Evolutionary conservation across 2,888 invertebrate species (phyloP).

Genomic region (Agriopis marginaria): DNA sequence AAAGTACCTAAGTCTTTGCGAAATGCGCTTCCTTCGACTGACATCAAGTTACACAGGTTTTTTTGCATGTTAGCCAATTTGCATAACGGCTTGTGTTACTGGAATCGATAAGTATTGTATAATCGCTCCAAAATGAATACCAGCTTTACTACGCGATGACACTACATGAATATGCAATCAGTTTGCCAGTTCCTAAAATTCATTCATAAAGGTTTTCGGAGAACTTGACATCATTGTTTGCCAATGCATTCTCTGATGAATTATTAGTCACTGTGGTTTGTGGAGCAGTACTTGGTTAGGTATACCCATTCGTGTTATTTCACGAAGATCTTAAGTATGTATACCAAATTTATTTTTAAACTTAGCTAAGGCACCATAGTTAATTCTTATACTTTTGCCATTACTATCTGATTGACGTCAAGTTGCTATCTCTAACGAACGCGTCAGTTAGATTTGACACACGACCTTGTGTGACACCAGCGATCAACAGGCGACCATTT

Average conservation of each 20-base stretch:
- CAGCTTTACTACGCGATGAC: slow-evolving; percentile 46
- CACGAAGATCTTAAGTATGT: background rate
- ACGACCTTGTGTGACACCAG: slow-evolving; percentile 29
- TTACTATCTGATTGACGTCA: slow-evolving; percentile 6
- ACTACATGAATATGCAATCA: slow-evolving; percentile 53
- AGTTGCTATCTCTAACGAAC: slow-evolving; percentile 16
- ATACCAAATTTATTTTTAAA: no score
- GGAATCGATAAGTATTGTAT: slow-evolving; percentile 56
- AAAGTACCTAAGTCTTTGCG: slow-evolving; percentile 48
- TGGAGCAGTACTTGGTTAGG: background rate
- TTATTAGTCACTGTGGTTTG: slow-evolving; percentile 14
- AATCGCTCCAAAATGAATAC: slow-evolving; percentile 53
- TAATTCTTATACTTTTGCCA: background rate
- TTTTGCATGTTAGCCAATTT: slow-evolving; percentile 59
- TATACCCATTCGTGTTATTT: background rate
- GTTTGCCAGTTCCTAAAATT: slow-evolving; percentile 51
- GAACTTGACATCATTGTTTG: slow-evolving; percentile 40
- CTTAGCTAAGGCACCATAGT: background rate
- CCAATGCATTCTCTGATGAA: slow-evolving; percentile 12
- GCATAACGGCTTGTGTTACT: slow-evolving; percentile 59
- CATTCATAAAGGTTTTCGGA: slow-evolving; percentile 54
- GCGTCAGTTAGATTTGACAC: slow-evolving; percentile 28
- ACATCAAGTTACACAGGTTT: slow-evolving; percentile 57
- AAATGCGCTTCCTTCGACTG: slow-evolving; percentile 49
- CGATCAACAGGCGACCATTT: slow-evolving; percentile 29